Evolutionary conservation across 2,113 vertebrate genomes (phyloP), one percentile per base, ranked within the genome.

Genomic region (Lampris megalopsis): DNA sequence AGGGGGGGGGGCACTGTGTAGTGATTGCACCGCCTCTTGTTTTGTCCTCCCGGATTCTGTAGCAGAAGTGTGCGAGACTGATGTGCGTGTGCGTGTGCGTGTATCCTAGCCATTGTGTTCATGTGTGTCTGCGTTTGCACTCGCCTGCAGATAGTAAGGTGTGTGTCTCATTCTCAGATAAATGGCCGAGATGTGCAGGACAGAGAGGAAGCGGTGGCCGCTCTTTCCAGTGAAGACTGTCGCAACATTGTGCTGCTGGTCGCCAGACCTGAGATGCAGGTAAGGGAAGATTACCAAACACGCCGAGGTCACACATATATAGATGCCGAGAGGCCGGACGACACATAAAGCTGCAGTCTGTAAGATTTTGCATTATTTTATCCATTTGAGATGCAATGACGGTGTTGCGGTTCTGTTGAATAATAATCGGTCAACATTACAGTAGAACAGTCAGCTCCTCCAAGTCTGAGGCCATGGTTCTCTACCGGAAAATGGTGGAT

Each of bases 151-250:
- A 11, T 38, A 7, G 38, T 80, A 43, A 80, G 57, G 37, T 79
- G 74, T 93, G 84, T 89, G 75, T 93, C 90, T 93, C 75, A 49
- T 78, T 71, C 68, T 64, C 75, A 99, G 98, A 98, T 99, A 94
- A 99, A 99, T 91, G 97, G 98, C 52, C 95, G 95, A 85, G 97
- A 99, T 73, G 93, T 99, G 74, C 97, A 97, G 91, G 96, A 99
- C 83, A 89, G 95, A 68, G 95, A 97, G 84, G 97, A 96, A 67
- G 97, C 98, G 0, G 96, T 99, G 92, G 96, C 96, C 0, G 87
- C 95, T 66, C 96, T 99, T 68, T 97, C 97, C 59, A 96, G 90
- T 0, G 97, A 99, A 9, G 96, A 96, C 88, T 95, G 95, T 76
- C 95, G 92, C 88, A 97, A 94, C 83, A 96, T 99, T 49, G 78